A percentile compares a stretch with the other conserved stretches of the same genome.
These are phyloP conservation scores for Neoseiulus cucumeris DNA, from an alignment of 1,140 invertebrate genomes.

Conservation along the genomic window DNA sequence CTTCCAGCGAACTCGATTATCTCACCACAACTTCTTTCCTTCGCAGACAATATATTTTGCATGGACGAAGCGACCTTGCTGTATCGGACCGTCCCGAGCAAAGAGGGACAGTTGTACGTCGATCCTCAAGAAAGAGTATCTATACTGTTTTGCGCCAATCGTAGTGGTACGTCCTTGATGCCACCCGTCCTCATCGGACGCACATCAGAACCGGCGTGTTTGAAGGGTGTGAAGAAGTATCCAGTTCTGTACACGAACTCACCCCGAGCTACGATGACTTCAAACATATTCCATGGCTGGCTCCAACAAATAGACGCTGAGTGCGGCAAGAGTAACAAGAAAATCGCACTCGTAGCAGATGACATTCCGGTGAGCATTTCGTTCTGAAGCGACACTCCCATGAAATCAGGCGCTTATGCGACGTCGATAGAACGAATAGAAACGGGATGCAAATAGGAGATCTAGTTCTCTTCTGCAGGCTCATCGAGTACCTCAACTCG, in stretches of 20 bases:
- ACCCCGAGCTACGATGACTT: background rate
- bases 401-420: too few relatives aligned
- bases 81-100: background rate
- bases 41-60: background rate
- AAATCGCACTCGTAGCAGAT: conserved; percentile 3
- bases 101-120: background rate
- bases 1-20: too few relatives aligned
- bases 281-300: conserved; percentile 1
- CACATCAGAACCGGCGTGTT: background rate
- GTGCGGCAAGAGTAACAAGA: background rate
- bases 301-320: background rate
- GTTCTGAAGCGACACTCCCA: too few relatives aligned
- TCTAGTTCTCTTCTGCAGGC: background rate
- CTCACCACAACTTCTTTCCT: background rate
- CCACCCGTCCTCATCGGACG: background rate
- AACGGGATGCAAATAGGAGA: too few relatives aligned
- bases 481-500: background rate
- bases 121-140: conserved; percentile 1
- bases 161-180: background rate
- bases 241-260: conserved; percentile 6
- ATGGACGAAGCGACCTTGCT: conserved; percentile 3
- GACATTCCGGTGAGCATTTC: background rate
- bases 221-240: conserved; percentile 4
- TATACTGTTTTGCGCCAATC: conserved; percentile 4
- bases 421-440: too few relatives aligned